phyloP scores from a whole-genome alignment of 1,140 invertebrate genomes.

The Drosophila arizonae region DNA sequence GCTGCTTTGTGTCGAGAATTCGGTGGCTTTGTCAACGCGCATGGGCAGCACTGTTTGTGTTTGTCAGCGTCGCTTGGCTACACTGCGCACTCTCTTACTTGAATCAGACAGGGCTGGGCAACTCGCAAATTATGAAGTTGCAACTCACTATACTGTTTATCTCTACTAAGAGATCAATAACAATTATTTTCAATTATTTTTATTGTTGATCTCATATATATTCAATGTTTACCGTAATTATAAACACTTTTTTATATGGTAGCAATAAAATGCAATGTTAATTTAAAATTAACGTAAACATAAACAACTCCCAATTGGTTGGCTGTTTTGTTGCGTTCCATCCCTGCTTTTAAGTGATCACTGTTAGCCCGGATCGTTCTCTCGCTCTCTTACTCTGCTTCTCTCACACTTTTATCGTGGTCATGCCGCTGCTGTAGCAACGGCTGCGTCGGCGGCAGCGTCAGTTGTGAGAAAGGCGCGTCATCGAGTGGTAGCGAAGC shows the following conservation, averaged over 20 bases:
- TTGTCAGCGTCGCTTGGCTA: slow-evolving; percentile 37
- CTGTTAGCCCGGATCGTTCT: slow-evolving; percentile 18
- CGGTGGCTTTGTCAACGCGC: slow-evolving; percentile 48
- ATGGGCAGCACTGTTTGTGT: slow-evolving; percentile 42
- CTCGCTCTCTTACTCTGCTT: slow-evolving; percentile 8
- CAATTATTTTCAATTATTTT: neutral
- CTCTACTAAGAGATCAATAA: no score
- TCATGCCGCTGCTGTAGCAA: slow-evolving; percentile 31
- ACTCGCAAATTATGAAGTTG: neutral
- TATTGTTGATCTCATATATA: neutral
- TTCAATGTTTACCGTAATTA: neutral
- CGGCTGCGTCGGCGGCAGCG: slow-evolving; percentile 40
- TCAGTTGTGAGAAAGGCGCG: slow-evolving; percentile 51
- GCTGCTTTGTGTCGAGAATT: slow-evolving; percentile 13
- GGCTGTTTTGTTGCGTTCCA: slow-evolving; percentile 10
- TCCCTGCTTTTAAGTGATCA: slow-evolving; percentile 29
- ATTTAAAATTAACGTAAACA: neutral
- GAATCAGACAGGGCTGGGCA: slow-evolving; percentile 29
- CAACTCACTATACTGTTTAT: neutral
- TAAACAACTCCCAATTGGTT: slow-evolving; percentile 2
- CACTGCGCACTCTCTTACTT: slow-evolving; percentile 35
- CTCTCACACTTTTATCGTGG: slow-evolving; percentile 33
- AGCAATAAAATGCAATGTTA: neutral
- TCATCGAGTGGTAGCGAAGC: slow-evolving; percentile 41
- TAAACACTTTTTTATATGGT: neutral